phyloP scores from a whole-genome alignment of 2,888 invertebrate species.

The Hecatera dysodea region DNA sequence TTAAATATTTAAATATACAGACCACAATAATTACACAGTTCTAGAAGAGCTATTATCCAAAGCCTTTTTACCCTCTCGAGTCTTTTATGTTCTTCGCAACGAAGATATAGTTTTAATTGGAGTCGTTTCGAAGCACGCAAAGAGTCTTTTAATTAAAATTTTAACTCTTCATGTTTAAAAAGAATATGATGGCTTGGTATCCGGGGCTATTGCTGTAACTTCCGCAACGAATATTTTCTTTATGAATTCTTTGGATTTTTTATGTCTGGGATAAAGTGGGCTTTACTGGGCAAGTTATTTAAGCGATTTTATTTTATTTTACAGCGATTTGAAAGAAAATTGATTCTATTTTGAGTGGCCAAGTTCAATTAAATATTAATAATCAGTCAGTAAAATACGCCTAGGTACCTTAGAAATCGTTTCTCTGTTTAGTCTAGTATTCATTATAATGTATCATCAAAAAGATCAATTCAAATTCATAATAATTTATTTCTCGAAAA shows the following conservation, averaged over 20 bases:
- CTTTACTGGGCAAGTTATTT: constrained; percentile 19
- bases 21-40: constrained; percentile 80
- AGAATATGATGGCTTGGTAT: constrained; percentile 75
- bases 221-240: constrained; percentile 61
- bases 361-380: neutral
- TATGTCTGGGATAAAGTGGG: constrained; percentile 32
- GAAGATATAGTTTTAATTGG: constrained; percentile 90
- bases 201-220: constrained; percentile 74
- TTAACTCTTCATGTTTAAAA: constrained; percentile 83
- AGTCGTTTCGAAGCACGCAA: constrained; percentile 84
- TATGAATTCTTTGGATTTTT: constrained; percentile 43
- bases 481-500: neutral
- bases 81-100: constrained; percentile 81
- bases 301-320: constrained; percentile 21
- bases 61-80: constrained; percentile 80
- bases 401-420: too few species aligned
- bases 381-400: neutral
- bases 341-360: neutral
- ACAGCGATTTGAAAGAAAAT: neutral
- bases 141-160: constrained; percentile 87
- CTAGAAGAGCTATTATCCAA: constrained; percentile 81
- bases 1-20: constrained; percentile 76
- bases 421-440: too few species aligned
- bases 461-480: too few species aligned
- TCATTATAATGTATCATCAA: too few species aligned